Evolutionary conservation across 2,888 invertebrate genomes (phyloP).

Genomic region (Parnassius apollo): DNA sequence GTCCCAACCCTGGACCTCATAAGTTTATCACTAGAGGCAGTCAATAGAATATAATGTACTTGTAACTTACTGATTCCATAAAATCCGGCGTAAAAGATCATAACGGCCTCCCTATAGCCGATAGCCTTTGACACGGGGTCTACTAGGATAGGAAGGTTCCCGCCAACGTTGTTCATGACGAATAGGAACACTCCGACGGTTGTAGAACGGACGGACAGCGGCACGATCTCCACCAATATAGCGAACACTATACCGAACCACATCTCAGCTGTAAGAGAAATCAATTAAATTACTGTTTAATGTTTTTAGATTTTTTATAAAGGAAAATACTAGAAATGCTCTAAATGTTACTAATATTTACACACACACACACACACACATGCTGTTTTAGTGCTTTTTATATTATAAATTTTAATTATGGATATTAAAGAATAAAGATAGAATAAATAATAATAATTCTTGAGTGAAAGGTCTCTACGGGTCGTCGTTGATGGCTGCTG

Average conservation of each 20-base stretch:
- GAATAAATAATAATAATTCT: too few relatives aligned
- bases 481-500: too few relatives aligned
- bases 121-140: conserved; percentile 91
- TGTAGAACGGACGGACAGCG: conserved; percentile 89
- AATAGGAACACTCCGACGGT: conserved; percentile 93
- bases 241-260: conserved; percentile 97
- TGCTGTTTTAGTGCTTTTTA: neutral
- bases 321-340: neutral
- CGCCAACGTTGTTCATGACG: conserved; percentile 96
- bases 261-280: conserved; percentile 88
- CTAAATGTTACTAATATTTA: too few relatives aligned
- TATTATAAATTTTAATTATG: too few relatives aligned
- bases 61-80: conserved; percentile 89
- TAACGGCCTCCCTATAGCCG: conserved; percentile 91
- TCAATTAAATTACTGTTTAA: neutral
- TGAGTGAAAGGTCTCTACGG: too few relatives aligned
- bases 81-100: conserved; percentile 94
- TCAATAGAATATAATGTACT: too few relatives aligned
- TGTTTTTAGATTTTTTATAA: too few relatives aligned
- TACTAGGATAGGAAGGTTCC: conserved; percentile 92
- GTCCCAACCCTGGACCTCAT: too few relatives aligned
- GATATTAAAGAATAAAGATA: too few relatives aligned
- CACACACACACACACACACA: neutral
- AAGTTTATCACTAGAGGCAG: too few relatives aligned
- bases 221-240: conserved; percentile 93